These are phyloP conservation scores for Grus americana DNA, from an alignment of 2,113 vertebrate species.

Conservation along the genomic window DNA sequence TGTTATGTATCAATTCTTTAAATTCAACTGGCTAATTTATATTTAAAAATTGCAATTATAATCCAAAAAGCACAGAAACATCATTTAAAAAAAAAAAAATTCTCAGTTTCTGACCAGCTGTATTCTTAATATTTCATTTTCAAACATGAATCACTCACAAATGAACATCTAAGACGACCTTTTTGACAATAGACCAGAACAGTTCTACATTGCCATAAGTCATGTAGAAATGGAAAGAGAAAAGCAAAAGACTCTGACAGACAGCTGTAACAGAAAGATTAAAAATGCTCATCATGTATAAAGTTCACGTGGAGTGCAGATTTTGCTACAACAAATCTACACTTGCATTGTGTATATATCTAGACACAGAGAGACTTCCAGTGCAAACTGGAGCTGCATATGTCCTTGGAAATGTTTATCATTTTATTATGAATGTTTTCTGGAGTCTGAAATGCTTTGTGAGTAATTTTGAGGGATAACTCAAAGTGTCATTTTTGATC, in stretches of 20 bases:
- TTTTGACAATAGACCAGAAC: not conserved
- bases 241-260: not conserved
- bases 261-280: not conserved
- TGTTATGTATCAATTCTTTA: not conserved
- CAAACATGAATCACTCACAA: not conserved
- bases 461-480: not conserved
- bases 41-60: not conserved
- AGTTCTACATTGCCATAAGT: not conserved
- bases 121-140: not conserved
- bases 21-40: not conserved
- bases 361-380: not conserved
- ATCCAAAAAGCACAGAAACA: not conserved
- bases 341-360: not conserved
- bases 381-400: not conserved
- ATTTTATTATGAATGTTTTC: not conserved
- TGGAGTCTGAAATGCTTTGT: not conserved
- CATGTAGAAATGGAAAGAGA: not conserved
- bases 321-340: not conserved
- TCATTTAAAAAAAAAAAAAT: not conserved
- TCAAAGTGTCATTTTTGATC: not conserved
- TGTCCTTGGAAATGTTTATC: not conserved
- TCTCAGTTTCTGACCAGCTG: not conserved
- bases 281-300: not conserved
- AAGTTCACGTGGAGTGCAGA: not conserved
- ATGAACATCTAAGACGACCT: not conserved